Evolutionary conservation across 2,888 invertebrate genomes (phyloP).

Genomic region (Diaprepes abbreviatus): DNA sequence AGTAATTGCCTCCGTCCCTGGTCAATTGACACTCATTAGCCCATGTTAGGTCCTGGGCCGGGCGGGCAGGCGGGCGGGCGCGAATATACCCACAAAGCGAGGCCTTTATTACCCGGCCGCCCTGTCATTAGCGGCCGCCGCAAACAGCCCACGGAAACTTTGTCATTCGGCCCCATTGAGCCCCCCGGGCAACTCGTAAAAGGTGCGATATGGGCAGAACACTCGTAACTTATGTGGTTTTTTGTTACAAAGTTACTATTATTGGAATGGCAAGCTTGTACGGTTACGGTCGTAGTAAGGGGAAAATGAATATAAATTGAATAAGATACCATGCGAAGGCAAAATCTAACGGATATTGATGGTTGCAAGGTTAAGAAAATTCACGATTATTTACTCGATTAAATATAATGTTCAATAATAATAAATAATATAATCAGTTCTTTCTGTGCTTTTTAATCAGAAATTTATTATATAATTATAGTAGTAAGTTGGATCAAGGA

Average conservation of each 20-base stretch:
- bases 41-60: conserved; percentile 20
- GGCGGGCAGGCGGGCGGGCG: conserved; percentile 41
- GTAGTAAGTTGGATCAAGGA: no score
- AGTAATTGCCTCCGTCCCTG: conserved; percentile 36
- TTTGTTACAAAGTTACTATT: conserved; percentile 5
- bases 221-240: conserved; percentile 14
- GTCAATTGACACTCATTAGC: conserved; percentile 50
- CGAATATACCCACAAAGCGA: conserved; percentile 24
- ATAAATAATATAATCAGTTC: no score
- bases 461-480: no score
- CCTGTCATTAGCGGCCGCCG: conserved; percentile 49
- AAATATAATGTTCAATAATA: no score
- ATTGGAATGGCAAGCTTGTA: neutral
- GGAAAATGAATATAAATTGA: no score
- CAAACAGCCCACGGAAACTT: conserved; percentile 45
- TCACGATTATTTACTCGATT: no score
- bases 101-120: conserved; percentile 41
- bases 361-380: no score
- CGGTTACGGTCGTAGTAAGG: no score
- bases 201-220: conserved; percentile 26
- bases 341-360: neutral
- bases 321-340: neutral
- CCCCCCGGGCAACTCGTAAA: conserved; percentile 25
- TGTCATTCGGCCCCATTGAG: conserved; percentile 39
- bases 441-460: no score